phyloP scores from a whole-genome alignment of 2,113 vertebrate genomes.

The Serinus canaria region DNA sequence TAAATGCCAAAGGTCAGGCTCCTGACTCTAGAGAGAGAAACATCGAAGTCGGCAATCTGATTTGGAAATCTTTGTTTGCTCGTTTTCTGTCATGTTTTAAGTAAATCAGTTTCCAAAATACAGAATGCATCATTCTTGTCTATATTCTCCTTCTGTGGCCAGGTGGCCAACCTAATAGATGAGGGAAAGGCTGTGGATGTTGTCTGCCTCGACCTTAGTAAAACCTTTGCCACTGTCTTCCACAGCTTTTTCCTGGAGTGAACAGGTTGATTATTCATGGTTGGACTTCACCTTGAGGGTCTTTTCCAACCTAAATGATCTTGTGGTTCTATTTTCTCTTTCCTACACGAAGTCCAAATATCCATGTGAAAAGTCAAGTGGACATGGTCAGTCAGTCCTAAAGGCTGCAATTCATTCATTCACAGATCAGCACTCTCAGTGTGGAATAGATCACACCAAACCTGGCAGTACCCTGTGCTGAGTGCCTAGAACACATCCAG shows the following conservation, averaged over 20 bases:
- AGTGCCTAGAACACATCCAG: neutral
- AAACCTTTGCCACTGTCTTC: neutral
- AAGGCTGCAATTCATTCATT: neutral
- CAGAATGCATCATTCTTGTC: neutral
- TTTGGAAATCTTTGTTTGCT: neutral
- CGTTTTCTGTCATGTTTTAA: neutral
- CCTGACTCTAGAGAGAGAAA: neutral
- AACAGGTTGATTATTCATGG: neutral
- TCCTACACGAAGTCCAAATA: neutral
- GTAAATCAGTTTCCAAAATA: neutral
- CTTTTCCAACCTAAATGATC: neutral
- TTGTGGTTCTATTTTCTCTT: neutral
- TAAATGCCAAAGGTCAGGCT: neutral
- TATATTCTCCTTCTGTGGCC: neutral
- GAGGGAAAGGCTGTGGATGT: neutral
- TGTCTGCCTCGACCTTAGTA: neutral
- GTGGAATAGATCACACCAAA: neutral
- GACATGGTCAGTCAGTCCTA: neutral
- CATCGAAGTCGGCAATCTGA: fast-evolving
- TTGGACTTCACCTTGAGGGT: neutral
- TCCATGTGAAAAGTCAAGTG: neutral
- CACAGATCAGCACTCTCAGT: neutral
- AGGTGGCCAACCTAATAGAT: no score
- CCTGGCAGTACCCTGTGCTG: fast-evolving
- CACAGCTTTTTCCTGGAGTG: neutral